Percentiles rank a stretch among this genome's conserved stretches.
phyloP scores from a whole-genome alignment of 92 coral and sea anemone genomes.

The Parazoanthus darwini region DNA sequence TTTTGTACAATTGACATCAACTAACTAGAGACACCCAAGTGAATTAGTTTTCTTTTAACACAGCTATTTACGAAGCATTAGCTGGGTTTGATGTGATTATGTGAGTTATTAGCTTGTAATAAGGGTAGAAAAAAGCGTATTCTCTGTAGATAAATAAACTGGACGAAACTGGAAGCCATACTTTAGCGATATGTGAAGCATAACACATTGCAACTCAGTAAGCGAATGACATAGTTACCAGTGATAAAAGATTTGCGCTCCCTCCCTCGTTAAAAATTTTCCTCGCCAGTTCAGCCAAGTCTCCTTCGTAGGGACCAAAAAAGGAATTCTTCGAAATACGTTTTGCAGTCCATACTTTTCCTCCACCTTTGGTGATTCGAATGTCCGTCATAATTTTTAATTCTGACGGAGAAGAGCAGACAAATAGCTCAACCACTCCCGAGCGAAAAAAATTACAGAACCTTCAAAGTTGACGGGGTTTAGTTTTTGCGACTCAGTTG shows the following conservation, averaged over 20 bases:
- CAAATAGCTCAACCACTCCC: neutral
- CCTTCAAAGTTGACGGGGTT: neutral
- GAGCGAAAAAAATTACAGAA: neutral
- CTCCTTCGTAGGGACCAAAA: slow-evolving; percentile 61
- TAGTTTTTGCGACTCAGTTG: neutral
- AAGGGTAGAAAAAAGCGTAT: neutral
- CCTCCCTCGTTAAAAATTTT: neutral
- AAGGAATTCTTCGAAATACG: slow-evolving; percentile 56
- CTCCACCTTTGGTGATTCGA: slow-evolving; percentile 51
- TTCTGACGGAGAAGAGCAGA: neutral
- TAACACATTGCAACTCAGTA: neutral
- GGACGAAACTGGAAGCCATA: neutral
- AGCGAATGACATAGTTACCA: neutral
- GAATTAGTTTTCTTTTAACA: slow-evolving; percentile 16
- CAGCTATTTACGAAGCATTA: neutral
- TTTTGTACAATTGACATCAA: slow-evolving; percentile 2
- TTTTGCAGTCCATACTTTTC: slow-evolving; percentile 65
- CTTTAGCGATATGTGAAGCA: neutral
- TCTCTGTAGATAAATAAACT: neutral
- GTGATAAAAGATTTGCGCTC: neutral
- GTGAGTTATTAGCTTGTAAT: neutral
- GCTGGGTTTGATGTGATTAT: neutral
- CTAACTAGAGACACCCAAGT: neutral
- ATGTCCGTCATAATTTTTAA: slow-evolving; percentile 55
- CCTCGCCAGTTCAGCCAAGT: slow-evolving; percentile 19